These are phyloP conservation scores for Propithecus coquereli DNA, from an alignment of 2,113 vertebrate species.

Conservation along the genomic window DNA sequence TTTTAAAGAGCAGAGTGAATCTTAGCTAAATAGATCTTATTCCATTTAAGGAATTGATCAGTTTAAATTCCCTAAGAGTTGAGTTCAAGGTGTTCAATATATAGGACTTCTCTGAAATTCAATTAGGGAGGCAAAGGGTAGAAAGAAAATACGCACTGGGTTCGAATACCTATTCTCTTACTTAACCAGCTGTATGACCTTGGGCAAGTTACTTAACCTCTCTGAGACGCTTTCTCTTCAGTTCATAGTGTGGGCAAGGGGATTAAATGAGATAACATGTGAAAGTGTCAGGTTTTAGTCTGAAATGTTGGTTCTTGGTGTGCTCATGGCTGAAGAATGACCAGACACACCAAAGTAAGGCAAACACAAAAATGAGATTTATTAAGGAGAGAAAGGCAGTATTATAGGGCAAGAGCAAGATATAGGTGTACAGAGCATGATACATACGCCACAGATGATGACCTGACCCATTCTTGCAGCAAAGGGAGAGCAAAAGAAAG, in stretches of 20 bases:
- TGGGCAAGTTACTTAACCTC: not conserved
- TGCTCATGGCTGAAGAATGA: no score
- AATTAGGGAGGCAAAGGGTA: not conserved
- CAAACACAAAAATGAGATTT: no score
- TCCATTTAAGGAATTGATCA: constrained; percentile 10
- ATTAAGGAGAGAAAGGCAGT: no score
- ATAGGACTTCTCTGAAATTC: not conserved
- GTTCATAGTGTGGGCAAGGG: not conserved
- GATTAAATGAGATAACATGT: not conserved
- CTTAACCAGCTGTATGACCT: not conserved
- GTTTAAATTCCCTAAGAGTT: not conserved
- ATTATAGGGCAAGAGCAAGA: no score
- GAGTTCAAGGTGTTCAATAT: not conserved
- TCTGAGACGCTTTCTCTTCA: not conserved
- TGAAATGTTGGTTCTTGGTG: no score
- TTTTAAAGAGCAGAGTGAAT: constrained; percentile 7
- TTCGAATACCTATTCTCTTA: not conserved
- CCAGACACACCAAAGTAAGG: no score
- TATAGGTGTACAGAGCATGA: no score
- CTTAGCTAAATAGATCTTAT: not conserved
- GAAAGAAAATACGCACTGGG: not conserved
- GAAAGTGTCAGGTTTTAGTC: not conserved
- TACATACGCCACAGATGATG: no score
- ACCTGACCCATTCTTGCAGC: no score
- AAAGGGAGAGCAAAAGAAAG: no score